phyloP scores from a whole-genome alignment of 2,113 vertebrate genomes.

The Halichoerus grypus region DNA sequence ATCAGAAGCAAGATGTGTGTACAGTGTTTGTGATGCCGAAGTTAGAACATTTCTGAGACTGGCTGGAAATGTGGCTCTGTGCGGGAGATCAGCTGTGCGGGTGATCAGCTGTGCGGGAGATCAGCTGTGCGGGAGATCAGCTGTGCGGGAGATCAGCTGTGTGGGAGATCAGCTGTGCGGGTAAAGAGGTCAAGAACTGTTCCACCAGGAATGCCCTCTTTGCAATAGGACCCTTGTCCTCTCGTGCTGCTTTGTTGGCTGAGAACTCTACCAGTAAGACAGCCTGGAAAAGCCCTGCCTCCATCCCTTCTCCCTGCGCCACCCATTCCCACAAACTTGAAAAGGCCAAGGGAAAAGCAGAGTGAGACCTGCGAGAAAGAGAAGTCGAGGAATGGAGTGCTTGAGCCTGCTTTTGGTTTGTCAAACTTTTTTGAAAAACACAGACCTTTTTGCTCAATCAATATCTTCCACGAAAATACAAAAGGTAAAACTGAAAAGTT shows the following conservation, averaged over 20 bases:
- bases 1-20: neutral
- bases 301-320: neutral
- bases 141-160: no score
- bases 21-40: neutral
- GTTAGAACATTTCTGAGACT: neutral
- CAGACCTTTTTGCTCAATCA: neutral
- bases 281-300: neutral
- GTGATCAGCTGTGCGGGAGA: no score
- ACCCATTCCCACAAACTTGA: neutral
- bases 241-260: neutral
- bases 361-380: neutral
- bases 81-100: neutral
- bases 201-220: neutral
- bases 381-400: neutral
- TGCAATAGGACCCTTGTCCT: neutral
- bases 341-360: neutral
- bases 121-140: no score
- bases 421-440: neutral
- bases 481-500: neutral
- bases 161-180: no score
- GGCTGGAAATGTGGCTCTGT: neutral
- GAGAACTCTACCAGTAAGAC: neutral
- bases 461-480: neutral
- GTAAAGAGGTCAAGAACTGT: neutral
- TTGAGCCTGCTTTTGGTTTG: neutral